Evolutionary conservation across 2,888 invertebrate species (phyloP), one percentile per base, ranked within the genome.

Genomic region (Ctena decussata): DNA sequence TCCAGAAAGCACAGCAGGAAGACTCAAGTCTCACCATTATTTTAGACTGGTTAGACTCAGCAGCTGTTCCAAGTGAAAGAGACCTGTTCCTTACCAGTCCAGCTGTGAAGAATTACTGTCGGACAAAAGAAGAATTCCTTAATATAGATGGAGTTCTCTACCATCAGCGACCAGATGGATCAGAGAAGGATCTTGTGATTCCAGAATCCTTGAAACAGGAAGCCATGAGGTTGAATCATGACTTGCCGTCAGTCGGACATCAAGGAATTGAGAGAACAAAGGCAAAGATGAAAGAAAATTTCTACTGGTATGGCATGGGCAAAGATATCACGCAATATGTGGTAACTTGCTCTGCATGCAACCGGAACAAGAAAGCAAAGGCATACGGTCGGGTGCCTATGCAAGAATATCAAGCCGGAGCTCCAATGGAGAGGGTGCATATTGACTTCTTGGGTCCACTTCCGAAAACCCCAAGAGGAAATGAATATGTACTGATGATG

Each of bases 401-500:
- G 70, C 70, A 70, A 37, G 70, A 70, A 18, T 70, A 70, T 32
- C 70, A 70, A 11, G 70, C 70, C 1, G 41, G 70, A 5, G 32
- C 70, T 11, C 70, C 70, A 5, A 70, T 70, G 70, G 70, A 70
- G n/a, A 70, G 70, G 21, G 70, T 70, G 11, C 70, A 70, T 18
- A 5, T 70, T 32, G 70, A 70, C 70, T 70, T 70, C 37, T n/a
- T 70, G n/a, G 70, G 70, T 6, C 70, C 70, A 37, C 37, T 70
- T 3, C 70, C 70, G n/a, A 70, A 37, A 21, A 70, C 70, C 2
- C 70, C 70, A 2, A 6, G 70, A 37, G 70, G 70, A 35, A 37
- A 70, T 35, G 70, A 70, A n/a, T 70, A 70, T 70, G 70, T 76
- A 37, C 57, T 87, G 41, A 77, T 87, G 65, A 77, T 87, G 82